Percentiles rank a stretch among this genome's conserved stretches.
These are phyloP conservation scores for Polyodon spathula DNA, from an alignment of 2,113 vertebrate genomes.

Conservation along the genomic window DNA sequence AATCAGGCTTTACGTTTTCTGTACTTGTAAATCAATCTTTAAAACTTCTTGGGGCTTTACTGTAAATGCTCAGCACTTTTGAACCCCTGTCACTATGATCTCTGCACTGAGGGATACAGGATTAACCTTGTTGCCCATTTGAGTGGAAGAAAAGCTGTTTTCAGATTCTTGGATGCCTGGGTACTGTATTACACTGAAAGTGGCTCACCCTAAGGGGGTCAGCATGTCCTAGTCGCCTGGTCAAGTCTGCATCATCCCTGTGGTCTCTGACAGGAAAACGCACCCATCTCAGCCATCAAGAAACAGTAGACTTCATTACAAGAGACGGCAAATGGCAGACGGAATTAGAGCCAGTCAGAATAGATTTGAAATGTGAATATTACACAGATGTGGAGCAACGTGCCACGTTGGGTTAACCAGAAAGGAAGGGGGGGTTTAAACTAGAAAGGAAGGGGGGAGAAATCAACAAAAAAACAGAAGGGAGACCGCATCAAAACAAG, in stretches of 20 bases:
- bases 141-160: constrained; percentile 63
- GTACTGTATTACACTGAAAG: constrained; percentile 34
- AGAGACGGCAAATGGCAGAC: constrained; percentile 4
- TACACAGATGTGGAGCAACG: constrained; percentile 46
- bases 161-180: constrained; percentile 49
- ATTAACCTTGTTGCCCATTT: constrained; percentile 61
- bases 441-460: no score
- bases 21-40: no score
- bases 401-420: constrained; percentile 38
- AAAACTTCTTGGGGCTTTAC: no score
- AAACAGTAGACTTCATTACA: background rate
- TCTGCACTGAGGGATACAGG: constrained; percentile 52
- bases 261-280: constrained; percentile 39
- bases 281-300: background rate
- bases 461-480: no score
- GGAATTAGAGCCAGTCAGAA: constrained; percentile 42
- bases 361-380: constrained; percentile 44
- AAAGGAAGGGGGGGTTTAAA: no score
- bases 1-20: no score
- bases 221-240: constrained; percentile 24
- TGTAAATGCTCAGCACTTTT: no score
- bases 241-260: constrained; percentile 36
- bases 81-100: constrained; percentile 45
- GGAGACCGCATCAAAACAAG: no score
- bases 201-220: constrained; percentile 7